phyloP scores from a whole-genome alignment of 92 coral and sea anemone genomes.

The Phymanthus crucifer region DNA sequence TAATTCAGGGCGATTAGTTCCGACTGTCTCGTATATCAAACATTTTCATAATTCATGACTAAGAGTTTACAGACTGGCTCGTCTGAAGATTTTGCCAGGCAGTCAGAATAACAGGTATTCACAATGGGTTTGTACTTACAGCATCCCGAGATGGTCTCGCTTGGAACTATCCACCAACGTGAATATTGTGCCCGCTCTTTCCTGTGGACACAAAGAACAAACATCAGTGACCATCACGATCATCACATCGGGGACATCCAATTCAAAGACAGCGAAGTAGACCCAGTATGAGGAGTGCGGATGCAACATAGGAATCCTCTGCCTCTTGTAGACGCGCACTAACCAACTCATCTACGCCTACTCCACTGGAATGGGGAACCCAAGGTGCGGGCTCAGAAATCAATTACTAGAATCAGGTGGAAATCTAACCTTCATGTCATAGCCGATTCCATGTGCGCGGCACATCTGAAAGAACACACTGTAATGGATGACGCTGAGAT shows the following conservation, averaged over 20 bases:
- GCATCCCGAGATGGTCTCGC: slow-evolving; percentile 92
- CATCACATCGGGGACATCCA: too few species aligned
- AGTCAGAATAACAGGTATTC: not conserved
- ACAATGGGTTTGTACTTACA: slow-evolving; percentile 56
- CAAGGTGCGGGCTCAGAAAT: not conserved
- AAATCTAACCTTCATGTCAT: slow-evolving; percentile 84
- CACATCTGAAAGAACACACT: slow-evolving; percentile 99
- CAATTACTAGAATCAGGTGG: not conserved
- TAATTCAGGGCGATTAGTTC: too few species aligned
- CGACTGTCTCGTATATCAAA: too few species aligned
- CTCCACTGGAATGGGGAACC: too few species aligned
- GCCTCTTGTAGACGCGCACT: too few species aligned
- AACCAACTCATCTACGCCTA: too few species aligned
- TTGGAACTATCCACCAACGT: slow-evolving; percentile 94
- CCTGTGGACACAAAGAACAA: slow-evolving; percentile 43
- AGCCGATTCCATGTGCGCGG: slow-evolving; percentile 99
- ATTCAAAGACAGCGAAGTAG: not conserved
- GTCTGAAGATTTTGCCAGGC: not conserved
- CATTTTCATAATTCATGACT: too few species aligned
- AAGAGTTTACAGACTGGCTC: not conserved
- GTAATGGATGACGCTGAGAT: slow-evolving; percentile 95
- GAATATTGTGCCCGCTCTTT: slow-evolving; percentile 94
- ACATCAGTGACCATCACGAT: too few species aligned
- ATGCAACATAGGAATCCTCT: too few species aligned
- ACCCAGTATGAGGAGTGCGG: too few species aligned